phyloP scores from a whole-genome alignment of 1,140 invertebrate species.

The Venustaconcha ellipsiformis region DNA sequence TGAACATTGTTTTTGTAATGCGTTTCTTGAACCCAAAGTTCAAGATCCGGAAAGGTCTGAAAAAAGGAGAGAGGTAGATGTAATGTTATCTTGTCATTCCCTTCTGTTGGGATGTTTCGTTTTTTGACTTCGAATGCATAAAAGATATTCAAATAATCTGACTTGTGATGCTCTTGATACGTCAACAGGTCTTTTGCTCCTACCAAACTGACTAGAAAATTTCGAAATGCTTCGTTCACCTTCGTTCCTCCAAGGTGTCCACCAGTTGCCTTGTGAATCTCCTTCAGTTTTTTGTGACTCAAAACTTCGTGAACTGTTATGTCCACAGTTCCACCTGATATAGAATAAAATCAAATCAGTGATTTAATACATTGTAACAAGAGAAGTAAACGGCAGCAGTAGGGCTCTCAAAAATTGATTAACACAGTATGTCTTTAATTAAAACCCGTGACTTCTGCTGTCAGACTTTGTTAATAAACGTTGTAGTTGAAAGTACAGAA shows the following conservation, averaged over 20 bases:
- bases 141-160: conserved; percentile 2
- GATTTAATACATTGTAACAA: no score
- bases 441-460: not conserved
- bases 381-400: no score
- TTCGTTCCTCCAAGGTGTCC: conserved; percentile 33
- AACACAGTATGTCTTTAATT: not conserved
- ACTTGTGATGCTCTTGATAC: not conserved
- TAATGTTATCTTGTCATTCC: not conserved
- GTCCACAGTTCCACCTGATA: conserved; percentile 34
- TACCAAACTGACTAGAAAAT: conserved; percentile 2
- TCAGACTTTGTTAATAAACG: not conserved
- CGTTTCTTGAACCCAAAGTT: not conserved
- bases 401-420: not conserved
- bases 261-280: conserved; percentile 27
- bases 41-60: not conserved
- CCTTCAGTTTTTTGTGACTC: conserved; percentile 8
- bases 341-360: not conserved
- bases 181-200: not conserved
- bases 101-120: not conserved
- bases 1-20: not conserved
- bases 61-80: not conserved
- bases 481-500: no score
- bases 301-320: conserved; percentile 25
- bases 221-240: conserved; percentile 17
- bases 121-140: conserved; percentile 14